Conservation (phyloP, 2,113 vertebrate genomes). For the Larimichthys crocea region DNA sequence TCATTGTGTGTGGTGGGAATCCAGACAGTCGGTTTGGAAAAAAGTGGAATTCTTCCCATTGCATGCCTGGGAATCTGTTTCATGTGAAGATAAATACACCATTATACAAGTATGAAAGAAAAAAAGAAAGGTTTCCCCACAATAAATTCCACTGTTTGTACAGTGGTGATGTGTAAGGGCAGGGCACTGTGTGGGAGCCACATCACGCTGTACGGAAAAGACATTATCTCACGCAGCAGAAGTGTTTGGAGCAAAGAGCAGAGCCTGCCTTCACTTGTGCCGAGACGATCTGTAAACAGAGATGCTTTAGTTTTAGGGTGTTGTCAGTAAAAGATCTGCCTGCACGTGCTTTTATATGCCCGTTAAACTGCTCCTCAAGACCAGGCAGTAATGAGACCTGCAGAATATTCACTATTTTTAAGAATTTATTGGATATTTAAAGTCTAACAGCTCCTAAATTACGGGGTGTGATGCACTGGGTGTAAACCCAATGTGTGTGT, state of each 20-base stretch:
- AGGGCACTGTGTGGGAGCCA: conserved; percentile 55
- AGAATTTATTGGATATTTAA: conserved; percentile 15
- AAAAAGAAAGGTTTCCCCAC: conserved; percentile 18
- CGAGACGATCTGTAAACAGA: conserved; percentile 21
- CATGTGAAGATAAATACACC: conserved; percentile 35
- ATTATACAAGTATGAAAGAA: conserved; percentile 1
- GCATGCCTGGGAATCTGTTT: conserved; percentile 28
- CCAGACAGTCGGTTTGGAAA: conserved; percentile 32
- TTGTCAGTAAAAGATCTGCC: conserved; percentile 18
- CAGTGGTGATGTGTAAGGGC: conserved; percentile 47
- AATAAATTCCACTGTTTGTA: conserved; percentile 46
- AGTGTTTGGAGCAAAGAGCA: conserved; percentile 8
- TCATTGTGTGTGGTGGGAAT: conserved; percentile 39
- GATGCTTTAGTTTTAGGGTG: conserved; percentile 29
- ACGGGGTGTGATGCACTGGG: conserved; percentile 4
- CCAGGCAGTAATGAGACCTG: neutral
- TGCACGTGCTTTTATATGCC: conserved; percentile 27
- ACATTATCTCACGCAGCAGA: conserved; percentile 55
- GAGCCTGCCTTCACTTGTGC: conserved; percentile 31
- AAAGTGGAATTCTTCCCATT: conserved; percentile 39
- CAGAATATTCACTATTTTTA: conserved; percentile 18
- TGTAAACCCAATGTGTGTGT: conserved; percentile 17
- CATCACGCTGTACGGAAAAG: conserved; percentile 58
- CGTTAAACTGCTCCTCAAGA: conserved; percentile 24
- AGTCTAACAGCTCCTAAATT: conserved; percentile 18